phyloP scores from a whole-genome alignment of 1,140 invertebrate genomes.

The Dendrolimus kikuchii region DNA sequence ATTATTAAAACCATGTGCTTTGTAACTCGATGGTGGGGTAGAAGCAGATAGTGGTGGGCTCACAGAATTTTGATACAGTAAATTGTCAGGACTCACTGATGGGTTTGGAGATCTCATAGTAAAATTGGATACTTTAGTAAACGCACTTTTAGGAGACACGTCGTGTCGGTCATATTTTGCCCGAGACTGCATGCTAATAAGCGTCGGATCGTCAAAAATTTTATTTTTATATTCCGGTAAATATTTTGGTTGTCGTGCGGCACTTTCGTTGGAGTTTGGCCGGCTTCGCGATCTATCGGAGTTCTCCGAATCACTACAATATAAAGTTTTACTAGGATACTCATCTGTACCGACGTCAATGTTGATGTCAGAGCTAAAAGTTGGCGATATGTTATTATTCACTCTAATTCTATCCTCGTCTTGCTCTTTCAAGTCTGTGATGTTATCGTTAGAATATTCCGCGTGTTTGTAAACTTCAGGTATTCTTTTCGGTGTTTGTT shows the following conservation, averaged over 20 bases:
- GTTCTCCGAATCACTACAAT: constrained; percentile 67
- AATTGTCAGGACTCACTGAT: constrained; percentile 81
- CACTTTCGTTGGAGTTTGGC: constrained; percentile 68
- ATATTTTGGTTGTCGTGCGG: constrained; percentile 54
- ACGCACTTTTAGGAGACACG: constrained; percentile 78
- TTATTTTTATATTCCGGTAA: constrained; percentile 72
- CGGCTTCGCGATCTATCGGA: constrained; percentile 65
- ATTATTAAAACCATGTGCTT: constrained; percentile 52
- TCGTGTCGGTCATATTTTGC: constrained; percentile 65
- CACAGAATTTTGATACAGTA: constrained; percentile 82
- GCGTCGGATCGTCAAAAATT: constrained; percentile 74
- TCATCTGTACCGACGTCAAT: constrained; percentile 73
- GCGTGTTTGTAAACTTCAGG: constrained; percentile 53
- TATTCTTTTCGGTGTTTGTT: constrained; percentile 49
- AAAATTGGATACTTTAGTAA: constrained; percentile 81
- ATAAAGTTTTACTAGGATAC: constrained; percentile 64
- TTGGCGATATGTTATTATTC: constrained; percentile 67
- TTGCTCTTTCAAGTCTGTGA: constrained; percentile 50
- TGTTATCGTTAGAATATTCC: constrained; percentile 58
- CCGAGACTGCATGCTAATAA: constrained; percentile 70
- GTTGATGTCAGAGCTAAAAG: constrained; percentile 61
- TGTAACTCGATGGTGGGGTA: constrained; percentile 64
- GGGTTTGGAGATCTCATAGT: constrained; percentile 74
- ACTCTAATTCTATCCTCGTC: constrained; percentile 57
- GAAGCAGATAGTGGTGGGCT: constrained; percentile 78